Base-by-base conservation (phyloP, 2,113 vertebrate species). In the Apteryx owenii region DNA sequence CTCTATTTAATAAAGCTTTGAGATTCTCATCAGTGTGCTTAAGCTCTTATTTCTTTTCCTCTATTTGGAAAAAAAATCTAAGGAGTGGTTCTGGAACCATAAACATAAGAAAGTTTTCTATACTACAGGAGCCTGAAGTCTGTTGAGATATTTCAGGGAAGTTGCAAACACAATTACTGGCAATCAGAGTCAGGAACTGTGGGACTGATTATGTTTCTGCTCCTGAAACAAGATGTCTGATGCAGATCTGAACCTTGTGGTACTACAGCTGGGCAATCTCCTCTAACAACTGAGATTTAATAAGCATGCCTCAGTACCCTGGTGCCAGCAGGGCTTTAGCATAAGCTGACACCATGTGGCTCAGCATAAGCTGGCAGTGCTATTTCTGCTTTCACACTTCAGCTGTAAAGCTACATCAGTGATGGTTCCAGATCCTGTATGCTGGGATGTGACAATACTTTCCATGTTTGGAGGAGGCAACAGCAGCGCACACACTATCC, bases 381-480 rank as follows among this genome's bases (percentile, higher is more conserved):
- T 93, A 54, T 88, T 88, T 89, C 78, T 83, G 94, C 68, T 95
- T 95, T 97, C 89, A 83, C 89, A 88, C 78, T 75, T 95, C 36
- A 88, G 53, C 86, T 94, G 66, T 83, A 89, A 91, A 93, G 70
- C 53, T 61, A 18, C 84, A 73, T 42, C 81, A 83, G 66, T 4
- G 3, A 68, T 51, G 71, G 78, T 21, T 73, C 85, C 89, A 94
- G 89, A 83, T n/a, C 70, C 50, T 73, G 36, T 65, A 23, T 60
- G 79, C 78, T 93, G 81, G 68, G 62, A 75, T 90, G 60, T 51
- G 66, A 77, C 60, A 50, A 54, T 71, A n/a, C 21, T 83, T 77
- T 69, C 73, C 81, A 58, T 76, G 48, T 68, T 65, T 58, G 66
- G 36, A 80, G 90, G 31, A 89, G 68, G 44, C 1, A 1, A 42